phyloP scores from a whole-genome alignment of 1,140 invertebrate species.

The Bombus waltoni region DNA sequence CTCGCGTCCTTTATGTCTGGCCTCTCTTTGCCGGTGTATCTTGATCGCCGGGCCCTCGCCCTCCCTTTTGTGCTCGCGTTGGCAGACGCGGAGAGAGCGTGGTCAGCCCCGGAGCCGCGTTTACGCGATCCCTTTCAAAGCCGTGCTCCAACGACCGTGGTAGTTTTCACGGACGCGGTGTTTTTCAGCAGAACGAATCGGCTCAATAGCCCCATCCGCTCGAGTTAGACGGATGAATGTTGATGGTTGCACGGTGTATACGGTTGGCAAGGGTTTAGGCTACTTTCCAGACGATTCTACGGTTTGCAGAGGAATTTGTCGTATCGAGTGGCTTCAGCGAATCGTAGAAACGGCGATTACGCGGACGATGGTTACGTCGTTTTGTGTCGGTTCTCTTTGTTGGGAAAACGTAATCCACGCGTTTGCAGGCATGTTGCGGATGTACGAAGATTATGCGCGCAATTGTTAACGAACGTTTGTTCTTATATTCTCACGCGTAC shows the following conservation, averaged over 20 bases:
- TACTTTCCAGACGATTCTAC: not conserved
- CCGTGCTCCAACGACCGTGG: not conserved
- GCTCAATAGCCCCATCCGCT: not conserved
- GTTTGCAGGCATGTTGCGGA: no score
- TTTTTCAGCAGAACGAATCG: not conserved
- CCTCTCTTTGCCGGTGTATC: constrained; percentile 6
- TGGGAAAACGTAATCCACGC: no score
- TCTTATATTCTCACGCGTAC: no score
- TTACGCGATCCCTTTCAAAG: constrained; percentile 30
- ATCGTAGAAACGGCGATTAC: not conserved
- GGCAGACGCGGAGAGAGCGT: not conserved
- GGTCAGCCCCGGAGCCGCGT: constrained; percentile 34
- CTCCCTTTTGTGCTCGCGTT: constrained; percentile 31
- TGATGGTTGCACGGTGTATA: not conserved
- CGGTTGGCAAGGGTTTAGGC: not conserved
- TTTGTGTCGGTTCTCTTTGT: no score
- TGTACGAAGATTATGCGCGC: no score
- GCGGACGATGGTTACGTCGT: no score
- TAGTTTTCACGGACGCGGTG: not conserved
- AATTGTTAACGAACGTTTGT: no score
- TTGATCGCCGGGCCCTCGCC: constrained; percentile 1
- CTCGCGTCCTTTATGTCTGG: constrained; percentile 34
- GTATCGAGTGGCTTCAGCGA: not conserved
- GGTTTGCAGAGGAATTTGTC: not conserved
- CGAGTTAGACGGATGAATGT: constrained; percentile 2